Evolutionary conservation across 2,888 invertebrate species (phyloP).

Genomic region (Caenorhabditis imperialis): DNA sequence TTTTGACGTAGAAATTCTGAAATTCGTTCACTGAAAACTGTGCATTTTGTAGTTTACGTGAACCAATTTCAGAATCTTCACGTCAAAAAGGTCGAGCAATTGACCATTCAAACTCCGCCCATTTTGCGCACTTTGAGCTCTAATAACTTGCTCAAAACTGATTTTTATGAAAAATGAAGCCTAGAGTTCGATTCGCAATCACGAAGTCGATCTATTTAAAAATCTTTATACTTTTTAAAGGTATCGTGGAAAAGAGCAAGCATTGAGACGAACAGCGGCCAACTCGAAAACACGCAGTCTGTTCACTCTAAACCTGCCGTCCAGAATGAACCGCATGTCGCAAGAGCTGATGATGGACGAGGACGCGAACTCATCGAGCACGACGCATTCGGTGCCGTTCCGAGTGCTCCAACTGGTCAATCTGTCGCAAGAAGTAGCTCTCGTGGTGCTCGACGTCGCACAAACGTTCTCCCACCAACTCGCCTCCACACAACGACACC

Average conservation of each 20-base stretch:
- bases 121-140: no score
- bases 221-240: neutral
- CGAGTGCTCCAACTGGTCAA: conserved; percentile 85
- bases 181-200: no score
- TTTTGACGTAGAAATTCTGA: no score
- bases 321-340: conserved; percentile 15
- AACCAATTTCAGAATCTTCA: no score
- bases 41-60: no score
- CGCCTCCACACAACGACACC: conserved; percentile 54
- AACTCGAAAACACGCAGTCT: conserved; percentile 50
- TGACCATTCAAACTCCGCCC: no score
- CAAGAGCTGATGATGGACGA: conserved; percentile 19
- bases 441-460: conserved; percentile 88
- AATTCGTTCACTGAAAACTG: no score
- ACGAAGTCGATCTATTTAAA: no score
- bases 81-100: no score
- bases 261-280: conserved; percentile 39
- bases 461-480: conserved; percentile 72
- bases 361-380: conserved; percentile 7
- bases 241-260: conserved; percentile 53
- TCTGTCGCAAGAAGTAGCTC: conserved; percentile 87
- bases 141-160: no score
- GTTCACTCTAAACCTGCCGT: conserved; percentile 39
- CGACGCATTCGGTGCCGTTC: conserved; percentile 57
- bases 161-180: no score